Percentiles rank a stretch among this genome's conserved stretches.
Evolutionary conservation across 2,888 invertebrate species (phyloP).

Genomic region (Chrysolina haemoptera): DNA sequence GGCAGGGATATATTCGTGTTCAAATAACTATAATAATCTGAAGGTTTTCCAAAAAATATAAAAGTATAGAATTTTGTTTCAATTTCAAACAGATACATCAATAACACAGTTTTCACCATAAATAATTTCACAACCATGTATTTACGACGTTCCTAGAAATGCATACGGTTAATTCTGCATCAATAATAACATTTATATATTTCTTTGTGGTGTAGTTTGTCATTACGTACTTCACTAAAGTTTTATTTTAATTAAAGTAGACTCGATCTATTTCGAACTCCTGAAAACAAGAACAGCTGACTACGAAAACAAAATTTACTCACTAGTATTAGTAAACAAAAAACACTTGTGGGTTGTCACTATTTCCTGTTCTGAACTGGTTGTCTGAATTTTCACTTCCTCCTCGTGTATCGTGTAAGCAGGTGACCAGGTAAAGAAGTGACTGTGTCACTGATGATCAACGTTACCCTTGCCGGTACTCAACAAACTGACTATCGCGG

Average conservation of each 20-base stretch:
- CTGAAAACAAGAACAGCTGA: constrained; percentile 21
- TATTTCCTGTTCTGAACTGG: constrained; percentile 14
- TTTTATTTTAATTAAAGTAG: not conserved
- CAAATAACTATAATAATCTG: too few relatives aligned
- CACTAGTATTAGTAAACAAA: constrained; percentile 31
- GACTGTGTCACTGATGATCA: constrained; percentile 44
- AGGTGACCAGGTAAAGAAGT: constrained; percentile 45
- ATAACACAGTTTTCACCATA: too few relatives aligned
- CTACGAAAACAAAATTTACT: constrained; percentile 24
- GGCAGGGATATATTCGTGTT: too few relatives aligned
- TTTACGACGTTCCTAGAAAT: too few relatives aligned
- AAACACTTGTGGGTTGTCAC: not conserved
- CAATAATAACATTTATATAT: too few relatives aligned
- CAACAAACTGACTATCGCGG: constrained; percentile 64
- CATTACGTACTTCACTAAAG: too few relatives aligned
- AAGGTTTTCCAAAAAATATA: too few relatives aligned
- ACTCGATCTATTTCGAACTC: not conserved
- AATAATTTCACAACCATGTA: too few relatives aligned
- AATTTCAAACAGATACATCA: too few relatives aligned
- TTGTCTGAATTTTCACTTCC: constrained; percentile 40
- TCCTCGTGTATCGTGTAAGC: constrained; percentile 34
- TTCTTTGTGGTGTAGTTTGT: too few relatives aligned
- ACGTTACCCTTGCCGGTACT: constrained; percentile 48
- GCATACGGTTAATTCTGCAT: too few relatives aligned
- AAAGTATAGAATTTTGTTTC: too few relatives aligned